phyloP scores from a whole-genome alignment of 2,797 vertebrate species.

The Oreortyx pictus region DNA sequence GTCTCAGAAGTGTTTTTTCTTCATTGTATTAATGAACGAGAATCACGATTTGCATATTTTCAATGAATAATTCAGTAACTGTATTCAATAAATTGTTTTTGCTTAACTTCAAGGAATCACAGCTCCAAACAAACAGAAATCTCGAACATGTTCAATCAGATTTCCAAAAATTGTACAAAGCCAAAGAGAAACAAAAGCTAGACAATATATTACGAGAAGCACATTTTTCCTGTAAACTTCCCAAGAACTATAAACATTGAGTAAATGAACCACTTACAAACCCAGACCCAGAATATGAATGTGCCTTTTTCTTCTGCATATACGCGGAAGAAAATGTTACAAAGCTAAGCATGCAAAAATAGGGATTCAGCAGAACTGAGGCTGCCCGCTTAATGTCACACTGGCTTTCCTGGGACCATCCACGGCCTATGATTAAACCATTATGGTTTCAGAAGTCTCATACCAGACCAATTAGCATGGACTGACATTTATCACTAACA shows the following conservation, averaged over 20 bases:
- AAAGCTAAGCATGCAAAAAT: neutral
- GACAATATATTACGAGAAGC: neutral
- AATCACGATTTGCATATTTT: neutral
- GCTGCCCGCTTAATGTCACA: neutral
- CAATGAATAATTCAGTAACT: neutral
- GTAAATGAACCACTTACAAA: neutral
- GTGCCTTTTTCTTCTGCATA: neutral
- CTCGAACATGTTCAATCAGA: neutral
- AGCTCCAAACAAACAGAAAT: neutral
- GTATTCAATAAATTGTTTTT: neutral
- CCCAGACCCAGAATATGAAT: accelerated
- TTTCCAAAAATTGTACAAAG: neutral
- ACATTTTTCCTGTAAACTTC: neutral
- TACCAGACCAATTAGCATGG: neutral
- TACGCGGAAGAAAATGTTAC: neutral
- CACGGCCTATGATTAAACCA: accelerated
- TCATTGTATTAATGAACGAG: neutral
- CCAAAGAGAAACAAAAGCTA: neutral
- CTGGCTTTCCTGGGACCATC: neutral
- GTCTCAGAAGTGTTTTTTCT: neutral
- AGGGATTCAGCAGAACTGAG: neutral
- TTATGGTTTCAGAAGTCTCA: neutral
- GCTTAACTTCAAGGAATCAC: neutral
- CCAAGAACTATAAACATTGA: neutral
- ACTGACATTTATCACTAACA: neutral